phyloP scores from a whole-genome alignment of 1,140 invertebrate species.

The Chionoecetes opilio region DNA sequence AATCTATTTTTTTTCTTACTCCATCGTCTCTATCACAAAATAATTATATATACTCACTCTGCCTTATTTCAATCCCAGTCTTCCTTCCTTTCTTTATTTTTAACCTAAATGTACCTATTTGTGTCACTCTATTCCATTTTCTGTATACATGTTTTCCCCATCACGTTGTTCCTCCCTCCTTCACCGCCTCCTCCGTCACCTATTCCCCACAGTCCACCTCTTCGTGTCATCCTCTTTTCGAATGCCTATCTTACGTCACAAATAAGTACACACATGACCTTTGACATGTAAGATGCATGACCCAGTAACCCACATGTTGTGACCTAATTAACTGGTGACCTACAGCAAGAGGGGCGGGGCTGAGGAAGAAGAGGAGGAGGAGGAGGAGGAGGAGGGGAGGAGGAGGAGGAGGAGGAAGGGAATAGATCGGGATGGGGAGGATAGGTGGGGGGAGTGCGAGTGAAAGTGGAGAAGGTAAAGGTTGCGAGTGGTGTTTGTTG shows the following conservation, averaged over 20 bases:
- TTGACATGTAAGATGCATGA: neutral
- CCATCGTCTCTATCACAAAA: too few species aligned
- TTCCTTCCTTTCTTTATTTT: too few species aligned
- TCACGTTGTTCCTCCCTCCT: neutral
- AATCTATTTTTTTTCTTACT: neutral
- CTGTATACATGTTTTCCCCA: neutral
- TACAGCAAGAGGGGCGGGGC: neutral
- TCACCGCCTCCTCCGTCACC: too few species aligned
- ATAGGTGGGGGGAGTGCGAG: neutral
- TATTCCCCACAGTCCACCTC: neutral
- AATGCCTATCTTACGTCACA: neutral
- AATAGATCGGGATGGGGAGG: too few species aligned
- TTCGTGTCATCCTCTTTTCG: neutral
- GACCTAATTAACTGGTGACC: neutral
- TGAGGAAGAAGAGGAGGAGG: too few species aligned
- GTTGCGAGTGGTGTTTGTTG: neutral
- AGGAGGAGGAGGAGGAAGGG: neutral
- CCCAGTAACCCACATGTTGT: neutral
- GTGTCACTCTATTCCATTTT: neutral
- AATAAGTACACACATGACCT: neutral
- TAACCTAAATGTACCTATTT: too few species aligned
- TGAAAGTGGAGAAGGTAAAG: neutral
- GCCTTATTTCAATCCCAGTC: too few species aligned
- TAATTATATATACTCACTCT: too few species aligned
- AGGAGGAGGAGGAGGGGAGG: too few species aligned